Base-by-base conservation (phyloP, 1,140 invertebrate genomes). In the Heliconius hewitsoni region DNA sequence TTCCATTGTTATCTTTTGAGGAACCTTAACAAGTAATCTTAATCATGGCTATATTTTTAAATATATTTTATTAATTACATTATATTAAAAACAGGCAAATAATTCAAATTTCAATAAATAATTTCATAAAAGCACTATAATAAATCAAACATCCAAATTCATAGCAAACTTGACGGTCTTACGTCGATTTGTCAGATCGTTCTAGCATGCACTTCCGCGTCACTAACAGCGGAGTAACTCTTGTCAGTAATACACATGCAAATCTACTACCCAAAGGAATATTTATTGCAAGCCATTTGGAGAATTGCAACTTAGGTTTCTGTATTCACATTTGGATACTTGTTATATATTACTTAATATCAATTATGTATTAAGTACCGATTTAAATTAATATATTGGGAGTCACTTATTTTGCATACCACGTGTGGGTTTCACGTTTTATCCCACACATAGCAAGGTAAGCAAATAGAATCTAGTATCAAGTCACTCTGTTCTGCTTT, bases 161-260 rank as follows among this genome's bases (percentile, higher is more conserved):
- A 13, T 27, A 30, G 60, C 27, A 19, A 76, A 46, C 74, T 71
- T 76, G 74, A 70, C 57, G 39, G 60, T 71, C 74, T 39, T 70
- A 39, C 42, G 74, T 77, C 30, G 34, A 77, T 77, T 77, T 57
- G 60, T 77, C 76, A 27, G 71, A 77, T 77, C 76, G 52, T 42
- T 77, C 71, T 73, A 73, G 76, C 70, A 34, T 72, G 46, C 70
- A 73, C 71, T 77, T 77, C 76, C 76, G 71, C 76, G 76, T 77
- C 76, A 72, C 71, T 77, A 77, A 77, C 71, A 72, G 76, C 34
- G 76, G 50, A 77, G 46, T 77, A 77, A 77, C 78, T 76, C 30
- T 76, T 76, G 55, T 76, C 74, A 76, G 60, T 76, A 71, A 70
- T 76, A 76, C 74, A 70, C 57, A 76, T 76, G 60, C 74, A 76